These are phyloP conservation scores for Sisor rabdophorus DNA, from an alignment of 2,113 vertebrate species.

Conservation along the genomic window DNA sequence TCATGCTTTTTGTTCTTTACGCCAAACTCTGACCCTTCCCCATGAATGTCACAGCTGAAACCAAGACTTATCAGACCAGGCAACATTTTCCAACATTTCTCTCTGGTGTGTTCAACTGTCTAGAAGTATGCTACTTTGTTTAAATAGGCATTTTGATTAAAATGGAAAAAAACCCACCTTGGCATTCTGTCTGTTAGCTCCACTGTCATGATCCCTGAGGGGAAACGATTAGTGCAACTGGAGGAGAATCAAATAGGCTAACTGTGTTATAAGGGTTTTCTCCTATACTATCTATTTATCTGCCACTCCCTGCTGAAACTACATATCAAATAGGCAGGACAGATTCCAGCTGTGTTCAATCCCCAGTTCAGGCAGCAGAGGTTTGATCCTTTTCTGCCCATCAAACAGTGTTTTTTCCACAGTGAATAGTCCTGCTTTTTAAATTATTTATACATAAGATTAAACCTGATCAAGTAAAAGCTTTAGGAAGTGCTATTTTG, in stretches of 20 bases:
- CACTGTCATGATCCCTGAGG: neutral
- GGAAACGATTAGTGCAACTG: no score
- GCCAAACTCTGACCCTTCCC: no score
- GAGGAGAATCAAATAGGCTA: constrained; percentile 5
- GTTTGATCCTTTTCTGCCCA: constrained; percentile 29
- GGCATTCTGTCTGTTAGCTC: neutral
- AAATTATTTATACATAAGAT: no score
- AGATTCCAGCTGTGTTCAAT: constrained; percentile 1
- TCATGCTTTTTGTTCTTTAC: no score
- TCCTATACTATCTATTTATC: neutral
- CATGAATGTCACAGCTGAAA: no score
- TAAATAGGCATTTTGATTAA: neutral
- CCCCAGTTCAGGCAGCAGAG: neutral
- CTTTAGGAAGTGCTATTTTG: constrained; percentile 13
- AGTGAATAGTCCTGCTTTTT: no score
- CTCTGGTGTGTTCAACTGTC: neutral
- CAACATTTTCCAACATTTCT: no score
- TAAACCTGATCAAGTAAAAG: constrained; percentile 37
- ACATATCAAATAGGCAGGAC: neutral
- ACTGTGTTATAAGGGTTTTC: neutral
- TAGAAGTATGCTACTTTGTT: neutral
- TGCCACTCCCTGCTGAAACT: neutral
- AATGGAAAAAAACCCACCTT: neutral
- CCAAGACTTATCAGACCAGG: no score
- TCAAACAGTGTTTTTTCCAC: neutral